Evolutionary conservation across 1,140 invertebrate species (phyloP), one percentile per base, ranked within the genome.

Genomic region (Metopolophium dirhodum): DNA sequence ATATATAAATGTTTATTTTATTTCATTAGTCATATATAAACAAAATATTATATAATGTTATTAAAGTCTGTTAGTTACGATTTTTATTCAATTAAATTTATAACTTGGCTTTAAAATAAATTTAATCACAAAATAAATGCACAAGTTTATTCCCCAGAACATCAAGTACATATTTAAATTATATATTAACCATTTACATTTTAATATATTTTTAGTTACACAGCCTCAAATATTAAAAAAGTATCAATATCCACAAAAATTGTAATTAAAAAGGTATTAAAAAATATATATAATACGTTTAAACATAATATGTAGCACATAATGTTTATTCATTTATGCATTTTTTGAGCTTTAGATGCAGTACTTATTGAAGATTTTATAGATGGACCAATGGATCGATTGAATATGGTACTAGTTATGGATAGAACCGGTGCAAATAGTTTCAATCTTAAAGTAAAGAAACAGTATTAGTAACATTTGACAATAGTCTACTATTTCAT

Each of bases 341-440:
- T 51, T 92, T 83, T 83, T 92, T 92, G 91, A 92, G 77, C 49
- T 54, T 83, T 92, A 7, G 47, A 37, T 41, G 37, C 22, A 41
- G 45, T 85, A 47, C 18, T 82, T 20, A 35, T 23, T 91, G 77
- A 83, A 83, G 37, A 23, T 83, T 92, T 92, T 51, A 92, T 41
- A 51, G 91, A 47, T 85, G 91, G 91, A 51, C 91, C 77, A 92
- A 92, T 92, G 26, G 91, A 92, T 22, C 91, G 91, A 30, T 92
- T 92, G 82, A 92, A 92, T 85, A 92, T 92, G 26, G 91, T 85
- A 92, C 49, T 92, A 41, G 91, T 92, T 37, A 92, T 92, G 20
- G 41, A 92, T 54, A 92, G 23, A 37, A 92, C 91, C 2, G 77
- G 91, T 57, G 47, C 91, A 85, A 92, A 92, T 18, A 92, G 14